Percentiles rank a stretch among this genome's conserved stretches.
These are phyloP conservation scores for Aviceda subcristata DNA, from an alignment of 2,113 vertebrate genomes.

Conservation along the genomic window DNA sequence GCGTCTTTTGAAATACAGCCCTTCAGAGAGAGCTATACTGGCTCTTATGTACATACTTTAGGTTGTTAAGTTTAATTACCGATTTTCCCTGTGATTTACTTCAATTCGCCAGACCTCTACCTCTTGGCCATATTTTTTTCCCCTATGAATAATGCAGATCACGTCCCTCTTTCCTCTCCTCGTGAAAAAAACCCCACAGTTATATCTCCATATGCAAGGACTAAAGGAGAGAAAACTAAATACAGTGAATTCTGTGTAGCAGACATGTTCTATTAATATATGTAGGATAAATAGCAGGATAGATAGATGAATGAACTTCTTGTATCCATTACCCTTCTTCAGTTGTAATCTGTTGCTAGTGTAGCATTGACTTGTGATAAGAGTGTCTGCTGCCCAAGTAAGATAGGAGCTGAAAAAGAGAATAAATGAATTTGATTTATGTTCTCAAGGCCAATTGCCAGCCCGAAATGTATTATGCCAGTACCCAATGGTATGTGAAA, in stretches of 20 bases:
- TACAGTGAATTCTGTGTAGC: neutral
- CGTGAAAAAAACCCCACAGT: neutral
- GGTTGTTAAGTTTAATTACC: neutral
- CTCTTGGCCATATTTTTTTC: neutral
- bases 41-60: neutral
- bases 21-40: neutral
- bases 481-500: neutral
- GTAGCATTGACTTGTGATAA: neutral
- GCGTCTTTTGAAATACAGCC: neutral
- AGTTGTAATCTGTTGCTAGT: neutral
- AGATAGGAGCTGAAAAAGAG: slow-evolving; percentile 12
- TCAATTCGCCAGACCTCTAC: neutral
- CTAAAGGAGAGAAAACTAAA: neutral
- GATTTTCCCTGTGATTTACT: neutral
- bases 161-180: neutral
- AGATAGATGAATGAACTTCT: neutral
- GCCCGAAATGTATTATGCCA: neutral
- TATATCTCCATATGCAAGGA: neutral
- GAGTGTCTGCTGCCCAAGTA: neutral
- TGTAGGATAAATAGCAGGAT: neutral
- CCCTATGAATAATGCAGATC: neutral
- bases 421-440: slow-evolving; percentile 13
- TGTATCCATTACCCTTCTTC: neutral
- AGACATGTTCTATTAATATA: neutral
- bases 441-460: slow-evolving; percentile 10